Conservation (phyloP, 2,113 vertebrate species). For the Dicentrarchus labrax region DNA sequence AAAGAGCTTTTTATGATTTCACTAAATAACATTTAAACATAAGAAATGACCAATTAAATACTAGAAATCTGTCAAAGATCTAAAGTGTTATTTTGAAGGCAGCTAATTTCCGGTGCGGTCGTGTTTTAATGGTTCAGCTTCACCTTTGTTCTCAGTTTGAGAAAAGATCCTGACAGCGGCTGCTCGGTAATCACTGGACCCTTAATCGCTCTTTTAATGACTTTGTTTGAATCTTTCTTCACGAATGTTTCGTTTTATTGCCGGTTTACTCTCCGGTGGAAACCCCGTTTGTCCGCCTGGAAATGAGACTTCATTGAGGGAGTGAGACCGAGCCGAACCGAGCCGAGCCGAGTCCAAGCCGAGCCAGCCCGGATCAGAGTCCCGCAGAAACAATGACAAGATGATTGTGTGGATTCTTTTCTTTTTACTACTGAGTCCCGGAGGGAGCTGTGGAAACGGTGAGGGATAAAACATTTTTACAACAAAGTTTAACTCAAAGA, state of each 20-base stretch:
- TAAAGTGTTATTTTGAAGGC: conserved; percentile 11
- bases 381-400: conserved; percentile 38
- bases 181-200: too few species aligned
- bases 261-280: neutral
- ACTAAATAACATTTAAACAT: too few species aligned
- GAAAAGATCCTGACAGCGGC: too few species aligned
- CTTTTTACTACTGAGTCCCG: conserved; percentile 25
- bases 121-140: neutral
- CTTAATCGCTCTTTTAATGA: too few species aligned
- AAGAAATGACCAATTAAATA: too few species aligned
- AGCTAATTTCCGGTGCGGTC: neutral
- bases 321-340: neutral
- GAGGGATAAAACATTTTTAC: conserved; percentile 8
- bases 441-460: conserved; percentile 51
- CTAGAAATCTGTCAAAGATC: too few species aligned
- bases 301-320: neutral
- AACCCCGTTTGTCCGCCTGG: neutral
- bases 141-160: neutral
- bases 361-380: too few species aligned
- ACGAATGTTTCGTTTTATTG: too few species aligned
- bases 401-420: conserved; percentile 72
- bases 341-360: neutral
- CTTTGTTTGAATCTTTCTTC: too few species aligned
- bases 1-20: too few species aligned
- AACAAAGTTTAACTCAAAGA: too few species aligned